Conservation (phyloP, 2,888 invertebrate genomes). For the Protonemura montana region DNA sequence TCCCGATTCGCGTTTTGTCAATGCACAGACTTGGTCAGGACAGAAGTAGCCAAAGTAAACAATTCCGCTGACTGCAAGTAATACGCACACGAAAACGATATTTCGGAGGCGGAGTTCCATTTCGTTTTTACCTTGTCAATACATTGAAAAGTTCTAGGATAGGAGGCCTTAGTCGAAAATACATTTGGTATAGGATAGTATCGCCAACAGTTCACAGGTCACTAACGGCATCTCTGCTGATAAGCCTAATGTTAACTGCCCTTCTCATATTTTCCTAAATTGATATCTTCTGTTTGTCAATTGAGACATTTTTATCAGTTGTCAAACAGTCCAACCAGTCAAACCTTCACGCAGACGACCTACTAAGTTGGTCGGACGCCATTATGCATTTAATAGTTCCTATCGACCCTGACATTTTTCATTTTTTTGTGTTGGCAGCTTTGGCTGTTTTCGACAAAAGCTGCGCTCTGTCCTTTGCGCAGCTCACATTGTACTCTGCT, state of each 20-base stretch:
- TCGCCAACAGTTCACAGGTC: neutral
- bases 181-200: neutral
- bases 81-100: conserved; percentile 80
- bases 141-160: neutral
- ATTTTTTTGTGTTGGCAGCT: neutral
- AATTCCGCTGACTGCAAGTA: conserved; percentile 84
- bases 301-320: neutral
- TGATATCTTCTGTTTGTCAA: neutral
- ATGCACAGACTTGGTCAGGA: conserved; percentile 77
- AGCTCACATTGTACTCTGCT: neutral
- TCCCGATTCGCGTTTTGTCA: conserved; percentile 51
- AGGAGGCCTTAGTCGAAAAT: neutral
- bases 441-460: neutral
- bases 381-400: neutral
- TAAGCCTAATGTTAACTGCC: neutral
- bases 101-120: conserved; percentile 65
- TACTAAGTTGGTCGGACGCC: neutral
- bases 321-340: neutral
- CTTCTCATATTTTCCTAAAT: neutral
- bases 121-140: neutral
- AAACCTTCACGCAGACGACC: neutral
- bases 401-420: neutral
- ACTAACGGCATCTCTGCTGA: neutral
- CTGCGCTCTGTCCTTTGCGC: neutral
- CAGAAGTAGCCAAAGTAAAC: conserved; percentile 90